Base-by-base conservation (phyloP, 1,140 invertebrate species). In the Teleopsis dalmanni region DNA sequence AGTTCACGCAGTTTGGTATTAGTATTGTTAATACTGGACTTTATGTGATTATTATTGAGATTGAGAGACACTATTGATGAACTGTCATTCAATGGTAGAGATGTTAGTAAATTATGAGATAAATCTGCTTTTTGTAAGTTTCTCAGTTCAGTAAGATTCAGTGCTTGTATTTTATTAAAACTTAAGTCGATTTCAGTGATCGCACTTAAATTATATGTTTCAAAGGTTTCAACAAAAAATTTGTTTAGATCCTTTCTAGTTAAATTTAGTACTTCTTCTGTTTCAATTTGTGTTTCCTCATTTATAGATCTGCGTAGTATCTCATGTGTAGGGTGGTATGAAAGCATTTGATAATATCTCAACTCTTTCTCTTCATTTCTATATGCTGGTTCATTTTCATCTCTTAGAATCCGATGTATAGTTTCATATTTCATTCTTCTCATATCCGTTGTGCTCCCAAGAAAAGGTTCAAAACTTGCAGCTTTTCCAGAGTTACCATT, bases 351-450 rank as follows among this genome's bases (percentile, higher is more conserved):
- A 29, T 59, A 54, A 41, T 62, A 67, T 4, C 65, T 58, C 37
- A 56, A n/a, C 19, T 65, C 61, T 1, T 33, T 38, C n/a, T 55
- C 46, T 13, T 51, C 46, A n/a, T 53, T 53, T 5, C 57, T 51
- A 43, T 56, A 59, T 25, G 46, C 54, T 5, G 59, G 57, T n/a
- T 59, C 64, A 43, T 67, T 54, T 34, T 68, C 64, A 40, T 68
- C 60, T 13, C 65, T 53, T 37, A 68, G 41, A 56, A 68, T 63
- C 25, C 62, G 60, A 33, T 59, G 64, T 47, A 68, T 64, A 21
- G 57, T 61, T 8, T 53, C 54, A 25, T 58, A 61, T 2, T 44
- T 43, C 4, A 52, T 31, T 11, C 44, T n/a, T n/a, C n/a, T n/a
- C n/a, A n/a, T n/a, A n/a, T n/a, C n/a, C n/a, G n/a, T 9, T 31